Evolutionary conservation across 2,113 vertebrate species (phyloP), one percentile per base, ranked within the genome.

Genomic region (Numenius arquata): DNA sequence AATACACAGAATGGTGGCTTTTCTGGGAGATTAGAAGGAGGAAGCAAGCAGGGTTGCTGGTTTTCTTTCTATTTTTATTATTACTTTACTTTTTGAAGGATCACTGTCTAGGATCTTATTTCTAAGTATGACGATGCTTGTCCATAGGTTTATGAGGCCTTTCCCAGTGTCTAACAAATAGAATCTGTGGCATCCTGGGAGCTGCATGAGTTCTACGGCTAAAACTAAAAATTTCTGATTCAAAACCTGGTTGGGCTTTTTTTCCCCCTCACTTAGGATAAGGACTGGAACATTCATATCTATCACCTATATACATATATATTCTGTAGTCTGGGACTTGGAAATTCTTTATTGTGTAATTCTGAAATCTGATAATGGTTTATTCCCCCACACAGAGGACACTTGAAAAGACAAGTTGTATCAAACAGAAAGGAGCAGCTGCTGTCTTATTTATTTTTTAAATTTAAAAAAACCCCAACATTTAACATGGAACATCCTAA

Each of bases 231-330:
- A 34, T 20, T n/a, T 67, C 43, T 61, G 6, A 83, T 80, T 83
- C 4, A 88, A 73, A 87, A 70, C 8, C 2, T 23, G 5, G 0
- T 21, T 56, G 11, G 4, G 0, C 17, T 81, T 76, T 59, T 61
- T 72, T 56, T 8, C 0, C 4, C 12, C 2, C 9, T 48, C 8
- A 15, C 4, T 50, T 43, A 23, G 12, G 8, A 50, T 66, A 4
- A 70, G 26, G 72, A 62, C 48, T 76, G 40, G 12, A 73, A 70
- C 61, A 48, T 38, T 25, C 6, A 3, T 75, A 58, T 66, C 20
- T 66, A 4, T 72, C 41, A 45, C 48, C 17, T 50, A 43, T 32
- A 34, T 67, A 22, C 15, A 43, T 36, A 71, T 45, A 45, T 66
- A 45, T 67, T 53, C 43, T 47, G 7, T 56, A 72, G 8, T 56